phyloP scores from a whole-genome alignment of 2,797 vertebrate species.

The Poeciliopsis infans region DNA sequence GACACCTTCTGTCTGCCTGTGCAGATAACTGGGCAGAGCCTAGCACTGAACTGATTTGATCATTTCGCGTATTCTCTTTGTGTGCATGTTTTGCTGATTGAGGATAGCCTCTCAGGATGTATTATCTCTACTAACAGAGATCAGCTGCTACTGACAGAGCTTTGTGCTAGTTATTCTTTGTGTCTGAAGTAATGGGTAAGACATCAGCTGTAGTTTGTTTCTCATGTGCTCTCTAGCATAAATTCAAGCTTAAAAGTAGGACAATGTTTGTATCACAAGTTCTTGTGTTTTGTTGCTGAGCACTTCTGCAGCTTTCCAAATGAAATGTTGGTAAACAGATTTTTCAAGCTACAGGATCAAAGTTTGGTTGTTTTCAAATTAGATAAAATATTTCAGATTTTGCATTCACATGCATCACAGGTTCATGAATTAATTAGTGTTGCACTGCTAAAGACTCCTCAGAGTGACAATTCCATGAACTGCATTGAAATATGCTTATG shows the following conservation, averaged over 20 bases:
- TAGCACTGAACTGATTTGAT: conserved; percentile 31
- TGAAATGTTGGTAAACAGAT: neutral
- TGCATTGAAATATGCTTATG: neutral
- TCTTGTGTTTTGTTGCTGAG: neutral
- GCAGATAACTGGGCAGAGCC: conserved; percentile 49
- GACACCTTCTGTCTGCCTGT: conserved; percentile 47
- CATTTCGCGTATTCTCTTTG: conserved; percentile 16
- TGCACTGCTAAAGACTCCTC: neutral
- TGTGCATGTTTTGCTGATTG: neutral
- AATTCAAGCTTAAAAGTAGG: neutral
- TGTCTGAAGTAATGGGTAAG: neutral
- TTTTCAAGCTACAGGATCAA: neutral
- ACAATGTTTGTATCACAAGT: neutral
- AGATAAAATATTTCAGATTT: neutral
- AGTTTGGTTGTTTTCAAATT: neutral
- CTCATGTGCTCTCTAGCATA: neutral
- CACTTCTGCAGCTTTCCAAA: neutral
- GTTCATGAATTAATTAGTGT: neutral
- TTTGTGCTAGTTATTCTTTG: conserved; percentile 3
- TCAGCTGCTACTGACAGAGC: neutral
- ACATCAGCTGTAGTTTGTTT: neutral
- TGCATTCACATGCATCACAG: neutral
- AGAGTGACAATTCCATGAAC: conserved; percentile 7
- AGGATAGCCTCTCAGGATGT: neutral
- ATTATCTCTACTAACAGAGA: neutral